Evolutionary conservation across 1,140 invertebrate genomes (phyloP).

Genomic region (Drosophila leontia): DNA sequence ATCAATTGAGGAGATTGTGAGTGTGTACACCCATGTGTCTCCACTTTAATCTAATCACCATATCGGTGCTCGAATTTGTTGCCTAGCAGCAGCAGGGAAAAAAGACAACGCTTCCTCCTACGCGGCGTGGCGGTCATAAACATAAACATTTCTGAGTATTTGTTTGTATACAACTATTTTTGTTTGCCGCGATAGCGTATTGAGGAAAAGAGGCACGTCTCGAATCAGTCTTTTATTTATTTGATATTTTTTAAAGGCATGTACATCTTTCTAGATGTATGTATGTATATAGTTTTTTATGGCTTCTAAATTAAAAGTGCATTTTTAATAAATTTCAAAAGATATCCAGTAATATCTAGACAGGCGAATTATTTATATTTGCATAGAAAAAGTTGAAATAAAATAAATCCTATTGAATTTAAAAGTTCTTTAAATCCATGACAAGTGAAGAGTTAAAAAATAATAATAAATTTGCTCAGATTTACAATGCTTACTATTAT

Average conservation of each 20-base stretch:
- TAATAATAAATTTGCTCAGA: no score
- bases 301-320: background rate
- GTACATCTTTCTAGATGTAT: background rate
- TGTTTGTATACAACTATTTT: slow-evolving; percentile 45
- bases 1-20: slow-evolving; percentile 60
- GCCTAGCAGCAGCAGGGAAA: slow-evolving; percentile 44
- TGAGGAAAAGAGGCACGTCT: slow-evolving; percentile 35
- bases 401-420: background rate
- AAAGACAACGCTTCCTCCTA: slow-evolving; percentile 21
- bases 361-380: background rate
- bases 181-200: slow-evolving; percentile 22
- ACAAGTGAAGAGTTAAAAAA: background rate
- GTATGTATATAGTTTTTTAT: background rate
- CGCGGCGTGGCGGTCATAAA: slow-evolving; percentile 19
- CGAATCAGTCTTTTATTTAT: background rate
- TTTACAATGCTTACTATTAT: background rate
- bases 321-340: slow-evolving; percentile 1
- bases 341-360: background rate
- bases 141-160: slow-evolving; percentile 20
- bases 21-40: slow-evolving; percentile 25
- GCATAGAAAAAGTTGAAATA: no score
- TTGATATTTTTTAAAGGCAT: background rate
- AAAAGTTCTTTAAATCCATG: background rate
- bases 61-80: slow-evolving; percentile 33
- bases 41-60: slow-evolving; percentile 47